Base-by-base conservation (phyloP, 2,113 vertebrate genomes). In the Equus quagga region DNA sequence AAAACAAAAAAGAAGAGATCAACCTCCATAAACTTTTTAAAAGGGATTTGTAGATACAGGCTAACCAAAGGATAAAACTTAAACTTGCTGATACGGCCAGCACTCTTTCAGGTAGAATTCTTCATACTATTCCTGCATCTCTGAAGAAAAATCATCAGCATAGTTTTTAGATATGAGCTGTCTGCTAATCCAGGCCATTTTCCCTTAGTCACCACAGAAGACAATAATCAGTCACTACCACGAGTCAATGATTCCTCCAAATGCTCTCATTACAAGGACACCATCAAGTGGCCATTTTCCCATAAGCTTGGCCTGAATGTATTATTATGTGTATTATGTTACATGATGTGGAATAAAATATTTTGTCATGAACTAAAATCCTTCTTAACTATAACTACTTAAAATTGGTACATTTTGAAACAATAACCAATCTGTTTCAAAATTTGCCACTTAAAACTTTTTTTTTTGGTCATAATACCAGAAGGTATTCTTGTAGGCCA, bases 391-490 rank as follows among this genome's bases (percentile, higher is more conserved):
- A 0, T 60, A 58, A 75, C 65, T 62, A 56, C 51, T 92, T 89
- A 94, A 36, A 80, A 80, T 96, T 10, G 75, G 15, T 84, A 33
- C 2, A 51, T 67, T 94, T 87, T 87, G 33, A 86, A 95, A 95
- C 83, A 86, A 80, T 93, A 75, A 76, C 23, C 33, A 46, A 87
- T 96, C 79, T 75, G 62, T 87, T 92, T 87, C 36, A 88, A 95
- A 95, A 91, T 78, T 89, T 80, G 51, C 49, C 49, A 89, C 69
- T 94, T 70, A 72, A 76, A 91, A 49, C 1, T 33, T 83, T 69
- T 33, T 41, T 78, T 91, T 72, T 85, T 73, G 5, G n/a, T 89
- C 69, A 21, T 56, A 80, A 62, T 96, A 80, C 62, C 75, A 97
- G 87, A 95, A 95, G 62, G 80, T 82, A 69, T 76, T 84, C 56